phyloP scores from a whole-genome alignment of 2,888 invertebrate genomes.

The Pasiphila rectangulata region DNA sequence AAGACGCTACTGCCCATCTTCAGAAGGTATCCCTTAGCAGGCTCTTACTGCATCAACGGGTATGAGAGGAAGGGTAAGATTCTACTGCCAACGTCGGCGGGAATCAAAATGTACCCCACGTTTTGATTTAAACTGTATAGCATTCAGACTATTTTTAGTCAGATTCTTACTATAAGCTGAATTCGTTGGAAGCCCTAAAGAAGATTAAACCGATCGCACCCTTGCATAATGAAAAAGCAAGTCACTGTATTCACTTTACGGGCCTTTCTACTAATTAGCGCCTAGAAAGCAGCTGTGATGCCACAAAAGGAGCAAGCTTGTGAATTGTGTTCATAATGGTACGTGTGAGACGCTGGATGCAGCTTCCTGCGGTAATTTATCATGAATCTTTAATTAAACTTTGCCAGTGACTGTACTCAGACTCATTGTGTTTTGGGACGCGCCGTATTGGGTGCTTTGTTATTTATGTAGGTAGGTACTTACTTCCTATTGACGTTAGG shows the following conservation, averaged over 20 bases:
- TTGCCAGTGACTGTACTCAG: conserved; percentile 68
- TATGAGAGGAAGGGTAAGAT: too few species aligned
- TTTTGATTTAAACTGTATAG: too few species aligned
- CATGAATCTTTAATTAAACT: conserved; percentile 81
- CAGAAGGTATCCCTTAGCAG: too few species aligned
- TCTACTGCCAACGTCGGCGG: too few species aligned
- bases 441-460: conserved; percentile 40
- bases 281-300: conserved; percentile 50
- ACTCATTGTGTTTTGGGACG: conserved; percentile 60
- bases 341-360: conserved; percentile 72
- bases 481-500: too few species aligned
- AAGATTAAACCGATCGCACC: too few species aligned
- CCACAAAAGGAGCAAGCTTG: conserved; percentile 67
- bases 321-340: conserved; percentile 73
- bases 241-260: conserved; percentile 1
- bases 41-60: too few species aligned
- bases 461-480: conserved; percentile 19
- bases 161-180: too few species aligned
- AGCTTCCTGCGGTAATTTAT: conserved; percentile 78
- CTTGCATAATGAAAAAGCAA: neutral
- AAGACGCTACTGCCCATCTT: too few species aligned
- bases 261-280: conserved; percentile 56
- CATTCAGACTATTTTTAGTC: too few species aligned
- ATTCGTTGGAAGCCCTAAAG: too few species aligned
- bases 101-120: too few species aligned